Base-by-base conservation (phyloP, 64 coral and sea anemone genomes). In the Pocillopora damicornis region DNA sequence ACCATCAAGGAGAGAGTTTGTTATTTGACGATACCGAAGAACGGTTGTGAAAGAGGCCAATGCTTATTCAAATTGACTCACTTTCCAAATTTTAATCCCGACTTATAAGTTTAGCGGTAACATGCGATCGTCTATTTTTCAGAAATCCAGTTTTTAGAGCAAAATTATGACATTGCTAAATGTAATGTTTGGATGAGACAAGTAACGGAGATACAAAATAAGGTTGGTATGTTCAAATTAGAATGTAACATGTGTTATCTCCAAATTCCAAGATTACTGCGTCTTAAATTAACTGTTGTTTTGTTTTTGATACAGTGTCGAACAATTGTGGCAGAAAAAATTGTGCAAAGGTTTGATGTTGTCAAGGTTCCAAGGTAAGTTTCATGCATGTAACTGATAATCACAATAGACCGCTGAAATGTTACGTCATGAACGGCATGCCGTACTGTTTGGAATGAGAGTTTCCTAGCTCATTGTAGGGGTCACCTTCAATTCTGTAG, bases 331-430 rank as follows among this genome's bases (percentile, higher is more conserved):
- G 86, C 97, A 30, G 90, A 99, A 15, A 95, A 94, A 89, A 99
- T 99, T 81, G 88, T 88, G 23, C 83, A 99, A 78, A 91, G 93
- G 65, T 99, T 99, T 86, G 97, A 99, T 61, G 84, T 99, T 9
- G 85, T 99, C 26, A 89, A 75, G 13, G 97, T 99, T 58, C 97
- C 97, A 18, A 95, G 94, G 94, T 96, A 90, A 18, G 37, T 15
- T 51, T 35, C 65, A 25, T 12, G n/a, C 9, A 42, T 1, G 25
- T 88, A 88, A 8, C 36, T 60, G 51, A 59, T 9, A 1, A 15
- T 17, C 14, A 4, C 15, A 51, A 0, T 38, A 56, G 30, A 17
- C 17, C 42, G 0, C 1, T 7, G 7, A 7, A 51, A 51, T 51
- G 42, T 51, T 51, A 1, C 7, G 42, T 7, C 42, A 51, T 51